phyloP scores from a whole-genome alignment of 2,888 invertebrate genomes.

The Aelia acuminata region DNA sequence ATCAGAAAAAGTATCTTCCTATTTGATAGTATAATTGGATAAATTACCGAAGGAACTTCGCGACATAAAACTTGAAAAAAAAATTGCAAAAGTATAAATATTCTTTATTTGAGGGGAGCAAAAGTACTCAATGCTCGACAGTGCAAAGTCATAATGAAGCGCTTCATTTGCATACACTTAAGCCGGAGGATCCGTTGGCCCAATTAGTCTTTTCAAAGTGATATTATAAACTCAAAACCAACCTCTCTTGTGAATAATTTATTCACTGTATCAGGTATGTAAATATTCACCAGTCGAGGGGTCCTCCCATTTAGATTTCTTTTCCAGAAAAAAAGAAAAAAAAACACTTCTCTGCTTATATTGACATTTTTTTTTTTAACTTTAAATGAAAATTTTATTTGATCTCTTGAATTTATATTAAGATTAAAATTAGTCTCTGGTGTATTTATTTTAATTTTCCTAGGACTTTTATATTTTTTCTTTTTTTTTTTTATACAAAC shows the following conservation, averaged over 20 bases:
- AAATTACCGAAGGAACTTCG: neutral
- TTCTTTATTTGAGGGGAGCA: neutral
- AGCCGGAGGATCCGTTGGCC: neutral
- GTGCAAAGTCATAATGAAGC: constrained; percentile 36
- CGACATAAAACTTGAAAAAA: neutral
- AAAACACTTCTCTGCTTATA: constrained; percentile 12
- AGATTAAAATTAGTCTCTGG: neutral
- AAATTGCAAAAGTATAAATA: neutral
- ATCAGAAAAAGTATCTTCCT: neutral
- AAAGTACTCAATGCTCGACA: constrained; percentile 18
- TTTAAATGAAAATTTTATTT: neutral
- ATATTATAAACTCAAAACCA: constrained; percentile 48
- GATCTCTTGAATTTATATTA: constrained; percentile 16
- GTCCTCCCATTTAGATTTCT: constrained; percentile 11
- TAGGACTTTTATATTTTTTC: neutral
- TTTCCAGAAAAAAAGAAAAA: constrained; percentile 22
- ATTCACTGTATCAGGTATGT: constrained; percentile 42
- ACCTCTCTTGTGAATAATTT: constrained; percentile 36
- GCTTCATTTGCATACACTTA: constrained; percentile 35
- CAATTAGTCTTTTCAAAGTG: constrained; percentile 50
- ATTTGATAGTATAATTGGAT: neutral
- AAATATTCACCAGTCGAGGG: constrained; percentile 38
- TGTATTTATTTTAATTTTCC: constrained; percentile 1
- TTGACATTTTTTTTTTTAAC: neutral
- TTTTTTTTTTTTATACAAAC: neutral